Evolutionary conservation across 2,113 vertebrate species (phyloP), one percentile per base, ranked within the genome.

Genomic region (Polyodon spathula): DNA sequence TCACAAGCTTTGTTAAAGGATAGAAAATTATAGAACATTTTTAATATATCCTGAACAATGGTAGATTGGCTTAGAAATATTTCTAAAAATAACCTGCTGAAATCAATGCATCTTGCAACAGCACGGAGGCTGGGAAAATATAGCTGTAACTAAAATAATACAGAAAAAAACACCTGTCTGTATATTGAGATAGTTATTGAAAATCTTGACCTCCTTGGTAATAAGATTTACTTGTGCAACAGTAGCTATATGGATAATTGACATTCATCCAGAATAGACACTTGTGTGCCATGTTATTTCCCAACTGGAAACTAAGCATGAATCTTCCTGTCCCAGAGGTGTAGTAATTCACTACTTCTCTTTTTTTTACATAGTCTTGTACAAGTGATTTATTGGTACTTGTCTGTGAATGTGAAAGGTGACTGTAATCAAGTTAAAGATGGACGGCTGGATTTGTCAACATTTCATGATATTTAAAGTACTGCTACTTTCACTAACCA

Each of bases 361-460:
- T 3, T 27, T 27, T 27, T 27, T 27, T 27, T 3, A 27, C 27
- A 27, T 50, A 5, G 14, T 17, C 44, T 60, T 66, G 55, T 54
- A 60, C 40, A 42, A 58, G 61, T 67, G 71, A 65, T 71, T 66
- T 68, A 66, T 67, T 66, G 60, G 62, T 53, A 37, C 58, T 62
- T 62, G 58, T 64, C 61, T 65, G 54, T 14, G 51, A 56, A 58
- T 64, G 66, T 56, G 65, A 64, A 62, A 70, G 68, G 63, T 68
- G 66, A 64, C 61, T 63, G 57, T 68, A 66, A 64, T 70, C 63
- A 54, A 52, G 41, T 60, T 59, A 59, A 27, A 37, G 40, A 52
- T 27, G 6, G 51, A 59, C 14, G 53, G 17, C 12, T 37, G 48
- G 37, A 44, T 39, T 59, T 37, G 42, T 37, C 10, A 39, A 37